Evolutionary conservation across 2,113 vertebrate genomes (phyloP), one percentile per base, ranked within the genome.

Genomic region (Cololabis saira): DNA sequence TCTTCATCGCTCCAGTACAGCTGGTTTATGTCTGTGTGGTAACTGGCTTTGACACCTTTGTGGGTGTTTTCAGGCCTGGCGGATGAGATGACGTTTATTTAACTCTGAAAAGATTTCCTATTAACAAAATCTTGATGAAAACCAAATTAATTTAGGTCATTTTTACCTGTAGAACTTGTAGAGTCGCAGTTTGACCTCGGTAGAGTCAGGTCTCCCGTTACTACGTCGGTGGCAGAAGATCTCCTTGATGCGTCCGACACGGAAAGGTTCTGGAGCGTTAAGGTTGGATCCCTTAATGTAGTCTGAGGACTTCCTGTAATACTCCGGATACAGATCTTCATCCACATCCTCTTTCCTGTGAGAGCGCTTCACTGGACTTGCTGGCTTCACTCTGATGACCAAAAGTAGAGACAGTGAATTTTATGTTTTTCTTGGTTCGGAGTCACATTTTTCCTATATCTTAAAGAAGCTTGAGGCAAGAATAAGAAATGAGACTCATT

Each of bases 271-370:
- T 0, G 97, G 97, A 0, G 96, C 96, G 0, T 98, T 95, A 76
- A 95, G 84, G 91, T 99, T 99, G 81, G 96, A 98, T 5, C 97
- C 97, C 64, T 99, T 99, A 69, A 99, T 98, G 87, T 98, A 98
- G 74, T 98, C 97, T 0, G 97, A 98, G 16, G 94, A 97, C 24
- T 98, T 98, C 4, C 97, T 92, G 90, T 99, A 98, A 74, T 98
- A 96, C 78, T 98, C 97, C 0, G 97, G 96, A 72, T 98, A 95
- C 44, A 98, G 87, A 2, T 96, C 96, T 66, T 98, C 96, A 0
- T 99, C 95, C 81, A 97, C 95, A 0, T 96, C 94, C 10, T 97
- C 96, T 76, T 97, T 99, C 56, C 93, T 92, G 9, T 94, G 93
- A 0, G 95, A 91, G 6, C 97, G 88, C 65, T 98, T 99, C 78